A percentile compares a stretch with the other conserved stretches of the same genome.
Conservation (phyloP, 2,797 vertebrate genomes). For the Molossus alvarezi region DNA sequence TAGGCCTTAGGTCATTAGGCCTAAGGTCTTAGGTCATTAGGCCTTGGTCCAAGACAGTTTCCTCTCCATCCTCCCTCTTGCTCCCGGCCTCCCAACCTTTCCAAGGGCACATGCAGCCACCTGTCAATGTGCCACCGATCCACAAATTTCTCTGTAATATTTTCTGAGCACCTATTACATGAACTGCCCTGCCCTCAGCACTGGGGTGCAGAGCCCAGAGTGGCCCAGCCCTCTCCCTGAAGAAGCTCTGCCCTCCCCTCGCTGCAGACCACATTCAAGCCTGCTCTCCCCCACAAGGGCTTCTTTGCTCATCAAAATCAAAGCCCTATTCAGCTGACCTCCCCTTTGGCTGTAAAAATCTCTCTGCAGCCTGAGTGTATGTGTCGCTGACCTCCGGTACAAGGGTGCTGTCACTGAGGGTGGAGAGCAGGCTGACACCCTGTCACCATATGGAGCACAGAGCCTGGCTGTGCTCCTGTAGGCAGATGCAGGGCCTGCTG, state of each 20-base stretch:
- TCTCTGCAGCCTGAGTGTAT: too few relatives aligned
- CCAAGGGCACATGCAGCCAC: not conserved
- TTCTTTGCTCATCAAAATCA: too few relatives aligned
- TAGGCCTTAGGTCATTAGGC: too few relatives aligned
- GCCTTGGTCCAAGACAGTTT: not conserved
- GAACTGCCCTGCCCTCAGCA: not conserved
- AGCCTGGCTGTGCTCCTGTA: not conserved
- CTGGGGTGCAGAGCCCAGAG: not conserved
- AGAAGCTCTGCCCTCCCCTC: not conserved
- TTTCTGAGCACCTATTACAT: not conserved
- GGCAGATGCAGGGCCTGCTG: not conserved
- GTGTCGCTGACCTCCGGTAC: too few relatives aligned
- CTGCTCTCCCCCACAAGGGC: not conserved
- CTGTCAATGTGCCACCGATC: conserved; percentile 15
- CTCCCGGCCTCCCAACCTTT: not conserved
- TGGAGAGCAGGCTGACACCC: too few relatives aligned
- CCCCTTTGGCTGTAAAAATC: too few relatives aligned
- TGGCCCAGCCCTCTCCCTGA: rapidly evolving
- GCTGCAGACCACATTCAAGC: not conserved
- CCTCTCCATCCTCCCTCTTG: not conserved
- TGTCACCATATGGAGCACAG: too few relatives aligned
- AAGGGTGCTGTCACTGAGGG: too few relatives aligned
- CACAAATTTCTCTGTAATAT: not conserved
- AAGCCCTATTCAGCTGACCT: too few relatives aligned
- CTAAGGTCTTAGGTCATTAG: not conserved